Evolutionary conservation across 1,140 invertebrate genomes (phyloP).

Genomic region (Hesperophylax magnus): DNA sequence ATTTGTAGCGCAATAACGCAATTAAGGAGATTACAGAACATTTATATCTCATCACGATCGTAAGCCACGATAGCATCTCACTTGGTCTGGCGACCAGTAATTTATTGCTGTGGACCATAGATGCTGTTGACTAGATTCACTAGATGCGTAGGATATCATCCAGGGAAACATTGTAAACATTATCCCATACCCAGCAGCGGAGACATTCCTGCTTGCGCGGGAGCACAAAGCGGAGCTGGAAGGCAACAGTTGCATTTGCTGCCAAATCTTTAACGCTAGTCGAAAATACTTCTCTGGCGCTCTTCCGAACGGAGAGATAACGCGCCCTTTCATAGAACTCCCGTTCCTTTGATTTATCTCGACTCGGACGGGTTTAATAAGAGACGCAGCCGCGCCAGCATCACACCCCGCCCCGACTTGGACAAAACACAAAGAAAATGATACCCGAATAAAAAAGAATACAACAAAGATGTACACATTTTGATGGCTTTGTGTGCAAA

Average conservation of each 20-base stretch:
- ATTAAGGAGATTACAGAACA: not conserved
- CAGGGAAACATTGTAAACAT: slow-evolving; percentile 38
- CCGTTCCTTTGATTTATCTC: not conserved
- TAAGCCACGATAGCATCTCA: not conserved
- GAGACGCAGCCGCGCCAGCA: slow-evolving; percentile 30
- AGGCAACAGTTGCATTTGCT: not conserved
- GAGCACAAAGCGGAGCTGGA: slow-evolving; percentile 13
- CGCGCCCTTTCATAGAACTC: not conserved
- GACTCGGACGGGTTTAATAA: slow-evolving; percentile 19
- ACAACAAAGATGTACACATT: too few species aligned
- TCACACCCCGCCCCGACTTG: not conserved
- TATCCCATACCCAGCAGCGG: slow-evolving; percentile 20
- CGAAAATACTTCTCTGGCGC: not conserved
- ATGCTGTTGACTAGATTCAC: not conserved
- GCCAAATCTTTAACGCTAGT: not conserved
- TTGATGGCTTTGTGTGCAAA: too few species aligned
- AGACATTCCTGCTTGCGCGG: slow-evolving; percentile 33
- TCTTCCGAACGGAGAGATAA: not conserved
- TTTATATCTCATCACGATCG: slow-evolving; percentile 10
- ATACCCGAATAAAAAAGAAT: too few species aligned
- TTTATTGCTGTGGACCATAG: not conserved
- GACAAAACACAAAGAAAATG: not conserved
- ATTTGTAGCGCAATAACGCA: not conserved
- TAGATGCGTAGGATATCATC: slow-evolving; percentile 6
- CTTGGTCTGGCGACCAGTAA: not conserved